phyloP scores from a whole-genome alignment of 2,797 vertebrate species.

The Ctenopoma multispine region DNA sequence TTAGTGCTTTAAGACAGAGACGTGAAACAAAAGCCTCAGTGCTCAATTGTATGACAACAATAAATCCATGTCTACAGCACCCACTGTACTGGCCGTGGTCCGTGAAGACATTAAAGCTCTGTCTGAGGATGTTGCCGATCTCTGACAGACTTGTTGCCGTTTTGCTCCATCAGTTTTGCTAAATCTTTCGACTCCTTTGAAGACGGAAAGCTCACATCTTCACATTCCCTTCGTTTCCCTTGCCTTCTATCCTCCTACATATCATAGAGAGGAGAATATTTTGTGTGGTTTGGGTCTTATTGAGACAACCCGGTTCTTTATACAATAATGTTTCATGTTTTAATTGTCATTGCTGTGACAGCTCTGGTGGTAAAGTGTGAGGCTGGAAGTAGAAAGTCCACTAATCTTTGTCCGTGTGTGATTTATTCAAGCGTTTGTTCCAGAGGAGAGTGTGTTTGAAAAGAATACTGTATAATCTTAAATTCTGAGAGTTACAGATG shows the following conservation, averaged over 20 bases:
- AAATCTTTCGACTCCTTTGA: constrained; percentile 23
- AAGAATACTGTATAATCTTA: background rate
- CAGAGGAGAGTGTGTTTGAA: background rate
- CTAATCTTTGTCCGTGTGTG: constrained; percentile 14
- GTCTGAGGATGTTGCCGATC: constrained; percentile 43
- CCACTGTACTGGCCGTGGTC: constrained; percentile 45
- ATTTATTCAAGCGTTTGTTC: background rate
- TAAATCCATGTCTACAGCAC: constrained; percentile 52
- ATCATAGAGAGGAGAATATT: constrained; percentile 3
- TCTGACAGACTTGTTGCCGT: constrained; percentile 71
- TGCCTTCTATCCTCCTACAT: background rate
- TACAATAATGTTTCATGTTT: background rate
- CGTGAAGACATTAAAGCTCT: constrained; percentile 19
- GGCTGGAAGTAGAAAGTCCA: constrained; percentile 4
- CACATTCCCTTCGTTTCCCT: background rate
- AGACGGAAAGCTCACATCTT: constrained; percentile 12
- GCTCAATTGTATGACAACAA: constrained; percentile 49
- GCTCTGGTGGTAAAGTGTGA: constrained; percentile 2
- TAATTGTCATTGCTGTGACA: background rate
- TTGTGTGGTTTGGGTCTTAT: background rate
- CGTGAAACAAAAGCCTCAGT: constrained; percentile 41
- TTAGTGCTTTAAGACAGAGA: constrained; percentile 30
- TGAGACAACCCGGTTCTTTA: background rate
- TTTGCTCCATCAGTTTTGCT: constrained; percentile 38
- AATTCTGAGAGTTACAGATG: background rate